Evolutionary conservation across 2,113 vertebrate genomes (phyloP).

Genomic region (Ranitomeya imitator): DNA sequence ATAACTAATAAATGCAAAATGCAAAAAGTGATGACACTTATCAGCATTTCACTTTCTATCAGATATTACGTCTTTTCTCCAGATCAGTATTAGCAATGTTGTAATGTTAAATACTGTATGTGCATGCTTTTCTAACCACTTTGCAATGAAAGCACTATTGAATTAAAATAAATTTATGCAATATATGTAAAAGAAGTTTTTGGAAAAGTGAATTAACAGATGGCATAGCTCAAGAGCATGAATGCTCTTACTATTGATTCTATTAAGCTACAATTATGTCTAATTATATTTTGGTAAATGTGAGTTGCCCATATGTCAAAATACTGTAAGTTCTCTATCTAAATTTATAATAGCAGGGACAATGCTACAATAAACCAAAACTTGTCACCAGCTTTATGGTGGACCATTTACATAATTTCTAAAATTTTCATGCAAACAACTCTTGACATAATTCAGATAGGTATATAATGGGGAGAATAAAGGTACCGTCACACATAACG

Average conservation of each 20-base stretch:
- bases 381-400: too few relatives aligned
- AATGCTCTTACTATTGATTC: not conserved
- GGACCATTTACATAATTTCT: too few relatives aligned
- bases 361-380: not conserved
- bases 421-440: too few relatives aligned
- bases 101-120: not conserved
- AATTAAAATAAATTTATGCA: not conserved
- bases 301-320: constrained; percentile 12
- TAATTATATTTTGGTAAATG: constrained; percentile 15
- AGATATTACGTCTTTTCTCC: not conserved
- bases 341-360: not conserved
- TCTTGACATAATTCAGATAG: too few relatives aligned
- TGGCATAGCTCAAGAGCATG: constrained; percentile 11
- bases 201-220: constrained; percentile 1
- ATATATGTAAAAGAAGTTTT: not conserved
- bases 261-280: constrained; percentile 12
- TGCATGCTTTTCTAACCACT: not conserved
- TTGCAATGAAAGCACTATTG: not conserved
- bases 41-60: not conserved
- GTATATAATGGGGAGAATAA: too few relatives aligned
- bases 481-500: too few relatives aligned
- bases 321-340: not conserved
- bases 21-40: not conserved
- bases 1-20: not conserved
- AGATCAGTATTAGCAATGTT: too few relatives aligned